Evolutionary conservation across 2,888 invertebrate species (phyloP), one percentile per base, ranked within the genome.

Genomic region (Catocala nupta): DNA sequence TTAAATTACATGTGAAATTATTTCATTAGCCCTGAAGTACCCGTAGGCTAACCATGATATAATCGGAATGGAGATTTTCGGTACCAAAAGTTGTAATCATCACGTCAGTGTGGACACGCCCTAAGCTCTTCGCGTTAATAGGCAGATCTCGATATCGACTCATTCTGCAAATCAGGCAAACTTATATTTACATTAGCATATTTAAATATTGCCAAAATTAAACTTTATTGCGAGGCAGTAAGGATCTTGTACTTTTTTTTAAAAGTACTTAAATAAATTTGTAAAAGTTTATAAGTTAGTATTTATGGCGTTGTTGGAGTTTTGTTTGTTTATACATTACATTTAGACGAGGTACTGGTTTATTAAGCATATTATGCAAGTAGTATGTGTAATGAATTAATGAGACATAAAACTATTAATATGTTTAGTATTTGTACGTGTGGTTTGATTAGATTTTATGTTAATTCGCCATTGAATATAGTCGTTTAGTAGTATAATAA

Each of bases 1-100:
- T 89, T 92, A 94, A 93, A 94, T 93, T 93, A 92, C 88, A 85
- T 84, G 83, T 86, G 88, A 90, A 92, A 93, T 94, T 92, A 94
- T 93, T 93, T 93, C 91, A 93, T 93, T 93, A 93, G 90, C 78
- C 81, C 77, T 77, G 82, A 81, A 83, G 86, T 84, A 85, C 82
- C 88, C 83, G 85, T 77, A 83, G 84, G 84, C 81, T 68, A 71
- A 68, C 73, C 73, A 55, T 76, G 81, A 80, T 83, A 84, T 81
- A 83, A 88, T 85, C 85, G 77, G 79, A 66, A 80, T 63, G 59
- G 63, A 85, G 82, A 81, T 88, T 91, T 92, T 90, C 81, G 90
- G 89, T 84, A 80, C 85, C 84, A 76, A 88, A 90, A 90, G 85
- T 84, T 90, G 87, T 88, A 93, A 93, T 93, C 91, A 92, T 86